Conservation (phyloP, 1,140 invertebrate species). For the Stratiolaelaps scimitus region DNA sequence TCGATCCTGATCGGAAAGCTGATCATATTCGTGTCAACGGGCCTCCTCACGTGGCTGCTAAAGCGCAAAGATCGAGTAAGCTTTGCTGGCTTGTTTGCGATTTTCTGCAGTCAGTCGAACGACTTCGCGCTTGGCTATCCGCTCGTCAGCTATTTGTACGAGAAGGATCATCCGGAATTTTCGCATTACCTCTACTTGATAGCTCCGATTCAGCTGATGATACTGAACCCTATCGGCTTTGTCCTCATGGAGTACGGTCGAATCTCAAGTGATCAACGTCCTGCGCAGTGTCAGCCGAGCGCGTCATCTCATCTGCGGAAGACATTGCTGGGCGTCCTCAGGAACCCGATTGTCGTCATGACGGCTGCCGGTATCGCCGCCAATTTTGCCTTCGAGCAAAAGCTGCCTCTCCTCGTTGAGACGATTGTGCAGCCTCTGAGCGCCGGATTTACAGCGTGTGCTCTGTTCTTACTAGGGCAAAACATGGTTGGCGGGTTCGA, state of each 20-base stretch:
- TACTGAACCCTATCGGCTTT: conserved; percentile 85
- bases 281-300: not conserved
- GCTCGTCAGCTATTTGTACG: conserved; percentile 47
- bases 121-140: conserved; percentile 95
- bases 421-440: conserved; percentile 61
- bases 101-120: conserved; percentile 93
- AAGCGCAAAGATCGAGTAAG: conserved; percentile 64
- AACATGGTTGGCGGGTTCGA: conserved; percentile 83
- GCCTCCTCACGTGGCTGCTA: conserved; percentile 61
- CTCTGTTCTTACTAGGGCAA: conserved; percentile 75
- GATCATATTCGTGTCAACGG: conserved; percentile 67
- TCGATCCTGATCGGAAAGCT: conserved; percentile 73
- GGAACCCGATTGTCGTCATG: conserved; percentile 85
- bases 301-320: not conserved
- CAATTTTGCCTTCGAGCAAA: conserved; percentile 65
- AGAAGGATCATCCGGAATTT: conserved; percentile 67
- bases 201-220: conserved; percentile 78
- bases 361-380: conserved; percentile 75
- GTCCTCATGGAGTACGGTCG: conserved; percentile 60
- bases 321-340: conserved; percentile 53
- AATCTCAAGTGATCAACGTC: not conserved
- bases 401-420: conserved; percentile 58
- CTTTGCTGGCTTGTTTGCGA: conserved; percentile 75
- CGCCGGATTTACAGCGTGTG: conserved; percentile 74
- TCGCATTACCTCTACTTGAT: conserved; percentile 79